Conservation (phyloP, 1,140 invertebrate species). For the Cydia splendana region DNA sequence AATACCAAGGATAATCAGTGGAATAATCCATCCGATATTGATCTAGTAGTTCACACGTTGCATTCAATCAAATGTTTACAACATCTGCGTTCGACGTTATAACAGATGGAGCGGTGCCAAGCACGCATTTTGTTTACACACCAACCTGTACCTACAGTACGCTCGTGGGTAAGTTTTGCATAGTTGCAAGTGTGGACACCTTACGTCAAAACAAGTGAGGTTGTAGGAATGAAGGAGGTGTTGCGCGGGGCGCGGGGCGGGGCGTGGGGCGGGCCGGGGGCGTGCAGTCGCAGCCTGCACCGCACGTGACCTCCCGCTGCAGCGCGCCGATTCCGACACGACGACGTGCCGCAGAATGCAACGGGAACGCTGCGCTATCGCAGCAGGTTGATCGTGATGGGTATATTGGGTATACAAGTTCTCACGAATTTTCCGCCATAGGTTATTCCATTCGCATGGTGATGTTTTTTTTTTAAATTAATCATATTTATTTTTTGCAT, state of each 20-base stretch:
- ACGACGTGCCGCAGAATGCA: neutral
- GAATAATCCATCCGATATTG: constrained; percentile 6
- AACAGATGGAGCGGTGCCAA: constrained; percentile 12
- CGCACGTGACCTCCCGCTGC: constrained; percentile 54
- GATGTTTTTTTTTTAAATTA: no score
- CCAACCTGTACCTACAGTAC: neutral
- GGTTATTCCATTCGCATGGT: no score
- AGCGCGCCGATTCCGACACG: constrained; percentile 15
- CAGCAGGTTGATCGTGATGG: neutral
- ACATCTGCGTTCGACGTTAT: constrained; percentile 1
- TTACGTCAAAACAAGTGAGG: constrained; percentile 77
- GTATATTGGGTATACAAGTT: neutral
- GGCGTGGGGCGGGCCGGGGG: constrained; percentile 47
- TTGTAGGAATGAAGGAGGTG: constrained; percentile 42
- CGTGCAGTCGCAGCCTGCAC: constrained; percentile 56
- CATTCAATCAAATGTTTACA: constrained; percentile 16
- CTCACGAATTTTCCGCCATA: neutral
- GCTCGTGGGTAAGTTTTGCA: constrained; percentile 63
- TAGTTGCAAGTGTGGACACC: constrained; percentile 70
- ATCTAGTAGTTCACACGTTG: constrained; percentile 16
- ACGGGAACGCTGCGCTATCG: neutral
- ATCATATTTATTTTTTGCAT: no score
- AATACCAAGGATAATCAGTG: neutral
- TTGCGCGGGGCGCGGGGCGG: constrained; percentile 41
- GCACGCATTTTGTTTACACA: neutral